Evolutionary conservation across 2,113 vertebrate species (phyloP), one percentile per base, ranked within the genome.

Genomic region (Girardinichthys multiradiatus): DNA sequence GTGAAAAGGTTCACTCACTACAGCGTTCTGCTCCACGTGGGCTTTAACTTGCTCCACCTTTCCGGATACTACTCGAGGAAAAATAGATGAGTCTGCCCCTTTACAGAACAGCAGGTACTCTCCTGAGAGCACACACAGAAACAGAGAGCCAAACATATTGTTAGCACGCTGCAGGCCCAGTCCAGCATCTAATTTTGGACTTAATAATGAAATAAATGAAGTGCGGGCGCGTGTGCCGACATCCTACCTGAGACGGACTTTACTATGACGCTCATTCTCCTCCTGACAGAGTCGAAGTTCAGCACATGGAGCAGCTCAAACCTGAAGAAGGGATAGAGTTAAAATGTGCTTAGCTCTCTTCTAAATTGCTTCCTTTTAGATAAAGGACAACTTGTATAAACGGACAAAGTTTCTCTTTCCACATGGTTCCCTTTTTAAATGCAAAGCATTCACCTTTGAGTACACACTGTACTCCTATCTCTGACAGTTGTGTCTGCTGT

Each of bases 261-360:
- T 70, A 99, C 97, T 0, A 99, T 97, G 5, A 99, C 98, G 54
- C 98, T 99, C 98, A 99, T 99, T 75, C 98, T 93, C 64, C 98
- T 95, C 74, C 98, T 93, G 59, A 99, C 97, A 13, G 98, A 99
- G 92, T 99, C 98, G 77, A 99, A 99, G 88, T 95, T 98, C 87
- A 99, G 90, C 30, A 96, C 91, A 21, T 99, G 96, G 68, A 99
- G 79, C 65, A 99, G 87, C 87, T 97, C 95, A 81, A 97, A 99
- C 86, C 98, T 99, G 88, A 63, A 37, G 4, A n/a, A 77, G 31
- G 86, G 45, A 72, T 19, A 17, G 17, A 75, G 37, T 1, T n/a
- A 2, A 51, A 54, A 17, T 45, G 42, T 19, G 42, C 19, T 45
- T 17, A 7, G 4, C 42, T 45, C 17, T 5, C 19, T 45, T 45